Conservation (phyloP, 1,140 invertebrate species). For the Listronotus oregonensis region DNA sequence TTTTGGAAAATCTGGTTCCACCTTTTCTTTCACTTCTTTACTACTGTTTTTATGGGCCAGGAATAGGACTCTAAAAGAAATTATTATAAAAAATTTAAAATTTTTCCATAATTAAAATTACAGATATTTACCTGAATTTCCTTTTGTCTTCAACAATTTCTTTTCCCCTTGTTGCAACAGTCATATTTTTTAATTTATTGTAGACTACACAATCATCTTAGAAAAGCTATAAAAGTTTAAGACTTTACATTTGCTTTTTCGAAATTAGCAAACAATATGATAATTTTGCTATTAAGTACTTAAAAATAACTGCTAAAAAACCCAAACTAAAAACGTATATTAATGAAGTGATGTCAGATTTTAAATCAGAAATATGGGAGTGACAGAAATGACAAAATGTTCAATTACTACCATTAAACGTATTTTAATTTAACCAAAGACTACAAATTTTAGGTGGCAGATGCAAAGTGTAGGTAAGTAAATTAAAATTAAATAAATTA, state of each 20-base stretch:
- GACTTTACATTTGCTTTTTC: background rate
- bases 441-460: background rate
- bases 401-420: conserved; percentile 21
- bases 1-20: conserved; percentile 81
- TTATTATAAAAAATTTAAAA: background rate
- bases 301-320: conserved; percentile 13
- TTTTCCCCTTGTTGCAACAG: conserved; percentile 67
- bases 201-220: conserved; percentile 45
- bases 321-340: conserved; percentile 12
- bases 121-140: conserved; percentile 59
- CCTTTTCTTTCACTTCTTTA: conserved; percentile 57
- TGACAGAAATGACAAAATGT: conserved; percentile 45
- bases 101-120: background rate
- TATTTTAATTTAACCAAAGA: conserved; percentile 8
- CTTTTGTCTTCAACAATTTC: conserved; percentile 64
- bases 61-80: conserved; percentile 27
- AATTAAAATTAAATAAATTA: conserved; percentile 17
- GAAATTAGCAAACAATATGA: conserved; percentile 25
- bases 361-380: conserved; percentile 51
- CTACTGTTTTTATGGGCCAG: conserved; percentile 57
- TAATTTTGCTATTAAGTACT: conserved; percentile 7
- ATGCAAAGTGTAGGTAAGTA: conserved; percentile 3
- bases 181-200: conserved; percentile 57
- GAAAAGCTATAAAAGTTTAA: conserved; percentile 19
- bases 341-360: conserved; percentile 48